Evolutionary conservation across 1,140 invertebrate genomes (phyloP).

Genomic region (Formica exsecta): DNA sequence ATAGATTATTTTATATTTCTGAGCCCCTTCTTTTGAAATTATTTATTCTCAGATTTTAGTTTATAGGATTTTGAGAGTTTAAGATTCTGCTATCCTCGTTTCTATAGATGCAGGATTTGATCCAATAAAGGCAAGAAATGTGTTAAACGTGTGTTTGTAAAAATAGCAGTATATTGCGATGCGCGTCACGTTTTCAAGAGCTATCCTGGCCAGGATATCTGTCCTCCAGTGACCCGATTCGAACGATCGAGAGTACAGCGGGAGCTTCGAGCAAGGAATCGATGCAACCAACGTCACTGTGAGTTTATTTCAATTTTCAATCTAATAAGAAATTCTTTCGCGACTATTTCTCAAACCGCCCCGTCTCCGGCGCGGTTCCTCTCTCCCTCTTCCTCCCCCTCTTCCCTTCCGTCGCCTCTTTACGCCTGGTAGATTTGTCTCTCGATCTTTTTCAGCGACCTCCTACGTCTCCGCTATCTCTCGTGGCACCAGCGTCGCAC

Average conservation of each 20-base stretch:
- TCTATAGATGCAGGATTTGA: background rate
- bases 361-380: background rate
- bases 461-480: conserved; percentile 55
- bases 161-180: conserved; percentile 36
- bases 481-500: conserved; percentile 55
- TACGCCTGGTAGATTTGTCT: conserved; percentile 61
- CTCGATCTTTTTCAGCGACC: conserved; percentile 50
- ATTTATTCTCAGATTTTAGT: background rate
- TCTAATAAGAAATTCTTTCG: conserved; percentile 83
- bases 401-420: too few relatives aligned
- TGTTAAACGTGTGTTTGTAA: conserved; percentile 41
- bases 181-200: conserved; percentile 40
- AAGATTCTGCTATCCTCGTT: background rate
- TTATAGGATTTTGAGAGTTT: background rate
- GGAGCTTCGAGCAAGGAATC: conserved; percentile 23
- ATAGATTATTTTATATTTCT: background rate
- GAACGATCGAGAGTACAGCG: conserved; percentile 36
- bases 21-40: background rate
- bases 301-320: conserved; percentile 81
- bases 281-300: conserved; percentile 58
- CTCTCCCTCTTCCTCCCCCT: background rate
- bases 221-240: conserved; percentile 58
- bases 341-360: conserved; percentile 77
- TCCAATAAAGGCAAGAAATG: background rate
- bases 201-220: conserved; percentile 52